Conservation (phyloP, 2,113 vertebrate genomes). For the Phodopus roborovskii region DNA sequence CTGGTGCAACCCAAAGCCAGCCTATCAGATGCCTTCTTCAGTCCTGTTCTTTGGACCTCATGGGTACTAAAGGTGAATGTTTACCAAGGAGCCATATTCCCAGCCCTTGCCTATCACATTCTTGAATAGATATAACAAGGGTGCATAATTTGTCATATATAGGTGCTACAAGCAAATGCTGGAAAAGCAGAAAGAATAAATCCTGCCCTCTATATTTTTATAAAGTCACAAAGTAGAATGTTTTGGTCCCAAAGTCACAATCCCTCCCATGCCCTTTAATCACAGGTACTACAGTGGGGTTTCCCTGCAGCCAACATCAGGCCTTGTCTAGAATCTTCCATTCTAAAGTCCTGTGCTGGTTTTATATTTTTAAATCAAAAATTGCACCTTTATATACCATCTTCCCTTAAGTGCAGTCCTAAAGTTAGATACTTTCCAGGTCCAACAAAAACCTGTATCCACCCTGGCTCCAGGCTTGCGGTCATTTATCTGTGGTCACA, state of each 20-base stretch:
- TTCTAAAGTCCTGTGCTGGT: slow-evolving; percentile 9
- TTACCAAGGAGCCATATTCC: background rate
- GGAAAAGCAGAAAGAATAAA: background rate
- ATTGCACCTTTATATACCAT: background rate
- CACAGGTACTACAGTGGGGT: background rate
- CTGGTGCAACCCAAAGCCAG: background rate
- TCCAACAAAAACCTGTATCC: background rate
- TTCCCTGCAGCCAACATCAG: background rate
- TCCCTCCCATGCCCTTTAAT: background rate
- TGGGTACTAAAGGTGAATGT: background rate
- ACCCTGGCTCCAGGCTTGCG: background rate
- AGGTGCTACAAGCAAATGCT: background rate
- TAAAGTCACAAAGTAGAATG: background rate
- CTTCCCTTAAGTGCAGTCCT: background rate
- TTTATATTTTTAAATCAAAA: slow-evolving; percentile 22
- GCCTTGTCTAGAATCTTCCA: background rate
- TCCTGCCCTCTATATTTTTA: background rate
- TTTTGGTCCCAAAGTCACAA: background rate
- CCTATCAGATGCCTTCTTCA: background rate
- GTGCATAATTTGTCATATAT: too few relatives aligned
- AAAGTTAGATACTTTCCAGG: background rate
- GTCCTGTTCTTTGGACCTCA: background rate
- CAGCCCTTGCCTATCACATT: background rate
- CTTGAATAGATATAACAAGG: background rate
- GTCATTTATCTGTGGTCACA: background rate